Evolutionary conservation across 2,888 invertebrate species (phyloP).

Genomic region (Agrochola lychnidis): DNA sequence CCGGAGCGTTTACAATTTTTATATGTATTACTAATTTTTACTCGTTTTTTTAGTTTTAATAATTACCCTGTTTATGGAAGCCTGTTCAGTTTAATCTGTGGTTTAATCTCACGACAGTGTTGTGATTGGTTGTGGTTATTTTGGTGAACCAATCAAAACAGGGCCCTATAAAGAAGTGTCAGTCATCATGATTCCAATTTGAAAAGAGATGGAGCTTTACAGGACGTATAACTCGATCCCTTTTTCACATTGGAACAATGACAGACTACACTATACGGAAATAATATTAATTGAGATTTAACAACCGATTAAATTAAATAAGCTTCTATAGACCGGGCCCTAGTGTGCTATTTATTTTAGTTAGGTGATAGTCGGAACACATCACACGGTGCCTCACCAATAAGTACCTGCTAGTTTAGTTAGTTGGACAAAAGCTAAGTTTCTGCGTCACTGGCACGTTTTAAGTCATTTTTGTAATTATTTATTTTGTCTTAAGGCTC

Average conservation of each 20-base stretch:
- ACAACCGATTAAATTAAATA: neutral
- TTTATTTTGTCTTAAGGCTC: conserved; percentile 44
- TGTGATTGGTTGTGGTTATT: conserved; percentile 1
- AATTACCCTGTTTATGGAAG: neutral
- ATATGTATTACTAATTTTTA: conserved; percentile 31
- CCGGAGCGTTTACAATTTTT: conserved; percentile 29
- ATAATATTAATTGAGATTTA: neutral
- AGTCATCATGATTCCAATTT: neutral
- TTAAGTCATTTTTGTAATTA: conserved; percentile 56
- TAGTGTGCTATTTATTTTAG: conserved; percentile 68
- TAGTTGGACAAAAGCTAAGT: conserved; percentile 50
- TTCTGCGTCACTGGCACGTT: conserved; percentile 41
- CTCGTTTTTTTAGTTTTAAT: conserved; percentile 49
- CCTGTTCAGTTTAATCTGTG: conserved; percentile 12
- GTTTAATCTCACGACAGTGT: neutral
- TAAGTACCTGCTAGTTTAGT: conserved; percentile 84
- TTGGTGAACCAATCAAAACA: neutral
- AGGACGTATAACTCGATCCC: neutral
- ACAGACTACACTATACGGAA: neutral
- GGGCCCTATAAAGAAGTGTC: neutral
- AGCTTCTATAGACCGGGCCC: neutral
- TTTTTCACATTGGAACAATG: neutral
- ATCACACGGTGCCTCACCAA: conserved; percentile 84
- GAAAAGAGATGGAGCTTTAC: neutral
- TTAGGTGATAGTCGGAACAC: conserved; percentile 62